Evolutionary conservation across 1,140 invertebrate species (phyloP), one percentile per base, ranked within the genome.

Genomic region (Chrysomallon squamiferum): DNA sequence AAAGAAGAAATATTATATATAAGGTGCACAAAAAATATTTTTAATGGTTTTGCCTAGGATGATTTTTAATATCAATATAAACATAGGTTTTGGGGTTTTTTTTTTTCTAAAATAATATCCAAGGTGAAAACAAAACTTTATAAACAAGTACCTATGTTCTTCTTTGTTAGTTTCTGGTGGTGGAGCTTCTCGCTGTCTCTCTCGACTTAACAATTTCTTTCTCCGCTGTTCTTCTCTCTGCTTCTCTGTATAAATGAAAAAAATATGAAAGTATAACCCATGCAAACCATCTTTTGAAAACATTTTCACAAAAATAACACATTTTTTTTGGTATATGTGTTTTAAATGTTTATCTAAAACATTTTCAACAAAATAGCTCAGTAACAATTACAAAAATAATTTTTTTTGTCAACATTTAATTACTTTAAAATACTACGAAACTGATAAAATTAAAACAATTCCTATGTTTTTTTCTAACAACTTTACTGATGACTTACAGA

Each of bases 221-320:
- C 70, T 54, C 25, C 72, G 65, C 27, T 78, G 67, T 61, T 80
- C 76, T 43, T 78, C 76, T 45, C 73, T 64, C 57, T 78, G 76
- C 43, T 54, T 60, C 41, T 78, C 76, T 78, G 65, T 22, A 29
- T 29, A 25, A 27, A 20, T 20, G 47, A 25, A 18, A 45, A n/a
- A 33, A 35, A 47, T n/a, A 22, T 22, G 25, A 47, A 20, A 6
- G 25, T n/a, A 20, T 18, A 22, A 22, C 18, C 18, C 18, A 4
- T 47, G 18, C 18, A 15, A 2, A 47, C 11, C 18, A 3, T 47
- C 43, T 22, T 47, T 1, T 2, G 22, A 22, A n/a, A 47, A n/a
- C 43, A 47, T 11, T 15, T 15, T 22, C 18, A 47, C 18, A 22
- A 22, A 47, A 15, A 47, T 22, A 1, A 47, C 18, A 22, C 4